A percentile compares a stretch with the other conserved stretches of the same genome.
These are phyloP conservation scores for Vanessa tameamea DNA, from an alignment of 1,140 invertebrate genomes.

Conservation along the genomic window DNA sequence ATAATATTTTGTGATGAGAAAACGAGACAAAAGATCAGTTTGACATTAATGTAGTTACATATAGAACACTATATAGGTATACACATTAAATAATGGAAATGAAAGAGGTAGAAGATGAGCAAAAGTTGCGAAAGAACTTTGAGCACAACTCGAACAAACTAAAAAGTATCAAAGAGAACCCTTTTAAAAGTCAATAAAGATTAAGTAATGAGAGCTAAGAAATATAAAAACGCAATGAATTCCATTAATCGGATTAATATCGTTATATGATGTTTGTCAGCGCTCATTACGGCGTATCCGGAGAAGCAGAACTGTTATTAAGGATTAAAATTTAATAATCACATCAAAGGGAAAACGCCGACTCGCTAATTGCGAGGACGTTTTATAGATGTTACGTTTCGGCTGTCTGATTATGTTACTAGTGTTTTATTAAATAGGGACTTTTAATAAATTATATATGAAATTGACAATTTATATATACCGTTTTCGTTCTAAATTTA, in stretches of 20 bases:
- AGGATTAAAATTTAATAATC: constrained; percentile 45
- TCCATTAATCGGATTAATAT: constrained; percentile 8
- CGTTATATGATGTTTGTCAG: constrained; percentile 6
- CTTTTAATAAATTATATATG: neutral
- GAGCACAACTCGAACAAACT: neutral
- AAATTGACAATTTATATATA: neutral
- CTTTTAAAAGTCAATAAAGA: constrained; percentile 5
- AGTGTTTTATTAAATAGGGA: neutral
- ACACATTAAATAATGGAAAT: neutral
- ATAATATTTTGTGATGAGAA: no score
- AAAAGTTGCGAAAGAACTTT: no score
- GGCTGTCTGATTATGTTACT: neutral
- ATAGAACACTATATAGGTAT: no score
- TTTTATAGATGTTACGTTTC: constrained; percentile 10
- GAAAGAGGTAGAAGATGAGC: neutral
- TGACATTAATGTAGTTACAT: no score
- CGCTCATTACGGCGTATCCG: constrained; percentile 21
- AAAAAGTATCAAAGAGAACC: neutral
- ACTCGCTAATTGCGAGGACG: constrained; percentile 34
- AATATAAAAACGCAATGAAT: neutral
- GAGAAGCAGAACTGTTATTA: constrained; percentile 31
- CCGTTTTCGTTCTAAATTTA: neutral
- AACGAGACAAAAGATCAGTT: no score
- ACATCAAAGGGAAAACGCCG: constrained; percentile 36
- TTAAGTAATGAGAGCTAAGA: neutral